Conservation (phyloP, 2,113 vertebrate genomes). For the Apodemus sylvaticus region DNA sequence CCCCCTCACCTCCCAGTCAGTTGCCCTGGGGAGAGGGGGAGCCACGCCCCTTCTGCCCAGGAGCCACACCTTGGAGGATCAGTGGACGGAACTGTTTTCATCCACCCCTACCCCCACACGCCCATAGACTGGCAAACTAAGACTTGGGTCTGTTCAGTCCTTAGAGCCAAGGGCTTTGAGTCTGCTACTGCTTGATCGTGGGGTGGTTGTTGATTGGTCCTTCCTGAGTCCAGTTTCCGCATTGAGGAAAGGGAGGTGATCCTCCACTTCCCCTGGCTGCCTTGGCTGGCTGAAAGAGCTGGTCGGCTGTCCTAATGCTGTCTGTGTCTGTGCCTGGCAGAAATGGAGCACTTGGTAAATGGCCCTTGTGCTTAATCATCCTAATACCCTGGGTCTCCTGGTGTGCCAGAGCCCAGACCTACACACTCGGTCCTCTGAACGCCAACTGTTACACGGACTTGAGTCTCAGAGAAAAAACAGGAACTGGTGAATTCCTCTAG, state of each 20-base stretch:
- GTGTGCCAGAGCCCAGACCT: not conserved
- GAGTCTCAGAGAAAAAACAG: conserved; percentile 26
- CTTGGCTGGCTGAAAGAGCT: not conserved
- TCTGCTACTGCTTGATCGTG: not conserved
- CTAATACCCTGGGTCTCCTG: not conserved
- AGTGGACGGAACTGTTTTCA: not conserved
- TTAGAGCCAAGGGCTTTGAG: not conserved
- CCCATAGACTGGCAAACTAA: conserved; percentile 5
- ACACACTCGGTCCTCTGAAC: not conserved
- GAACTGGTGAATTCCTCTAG: not conserved
- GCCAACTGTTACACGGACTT: not conserved
- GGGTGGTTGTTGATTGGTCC: not conserved
- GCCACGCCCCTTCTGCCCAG: conserved; percentile 45
- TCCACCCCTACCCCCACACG: not conserved
- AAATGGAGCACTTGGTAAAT: not conserved
- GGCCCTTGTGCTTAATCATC: not conserved
- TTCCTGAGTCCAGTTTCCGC: not conserved
- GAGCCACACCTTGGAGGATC: not conserved
- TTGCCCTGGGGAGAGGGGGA: not conserved
- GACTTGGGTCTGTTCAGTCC: not conserved
- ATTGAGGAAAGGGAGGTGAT: not conserved
- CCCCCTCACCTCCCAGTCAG: fast-evolving
- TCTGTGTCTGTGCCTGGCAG: not conserved
- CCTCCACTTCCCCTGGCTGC: not conserved
- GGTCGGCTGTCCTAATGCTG: not conserved